Base-by-base conservation (phyloP, 2,113 vertebrate genomes). In the Tiliqua scincoides region DNA sequence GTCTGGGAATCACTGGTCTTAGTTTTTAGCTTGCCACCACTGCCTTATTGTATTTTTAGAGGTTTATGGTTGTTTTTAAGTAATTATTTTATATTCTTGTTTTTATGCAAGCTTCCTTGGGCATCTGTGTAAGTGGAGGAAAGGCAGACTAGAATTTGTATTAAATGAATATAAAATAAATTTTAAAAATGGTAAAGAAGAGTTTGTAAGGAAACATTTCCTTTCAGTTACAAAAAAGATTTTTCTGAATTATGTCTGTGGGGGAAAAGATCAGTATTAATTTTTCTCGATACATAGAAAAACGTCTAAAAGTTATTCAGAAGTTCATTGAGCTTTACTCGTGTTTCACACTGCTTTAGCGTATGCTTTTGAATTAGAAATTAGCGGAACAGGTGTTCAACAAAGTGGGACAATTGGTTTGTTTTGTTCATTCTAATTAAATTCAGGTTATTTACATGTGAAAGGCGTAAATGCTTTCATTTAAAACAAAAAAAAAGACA, bases 401-500 rank as follows among this genome's bases (percentile, higher is more conserved):
- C 93, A 95, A 96, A 95, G 91, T 95, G 95, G 91, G 94, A 92
- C 96, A 96, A 96, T 96, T 95, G 82, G 90, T 95, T 95, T 89
- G 43, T 90, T 96, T 96, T 96, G 93, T 96, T 96, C 91, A 93
- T 95, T 95, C 87, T 93, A 83, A 96, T 95, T 96, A 94, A 93
- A 95, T 96, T 95, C 91, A 94, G 89, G 89, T 95, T 96, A 94
- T 95, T 96, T 96, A 96, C 95, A 96, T 96, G 94, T 95, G 92
- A 96, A 96, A 96, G 93, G 90, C 92, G 92, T 96, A 95, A 93
- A 95, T 94, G 93, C 93, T 96, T 95, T 95, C 79, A 82, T 93
- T 94, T 83, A 91, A 87, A 95, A 93, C 94, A 89, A 85, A 95
- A 93, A 94, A 89, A 85, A 95, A 95, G 91, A 93, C 93, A 87